Percentiles rank a stretch among this genome's conserved stretches.
phyloP scores from a whole-genome alignment of 2,797 vertebrate species.

The Octomys mimax region DNA sequence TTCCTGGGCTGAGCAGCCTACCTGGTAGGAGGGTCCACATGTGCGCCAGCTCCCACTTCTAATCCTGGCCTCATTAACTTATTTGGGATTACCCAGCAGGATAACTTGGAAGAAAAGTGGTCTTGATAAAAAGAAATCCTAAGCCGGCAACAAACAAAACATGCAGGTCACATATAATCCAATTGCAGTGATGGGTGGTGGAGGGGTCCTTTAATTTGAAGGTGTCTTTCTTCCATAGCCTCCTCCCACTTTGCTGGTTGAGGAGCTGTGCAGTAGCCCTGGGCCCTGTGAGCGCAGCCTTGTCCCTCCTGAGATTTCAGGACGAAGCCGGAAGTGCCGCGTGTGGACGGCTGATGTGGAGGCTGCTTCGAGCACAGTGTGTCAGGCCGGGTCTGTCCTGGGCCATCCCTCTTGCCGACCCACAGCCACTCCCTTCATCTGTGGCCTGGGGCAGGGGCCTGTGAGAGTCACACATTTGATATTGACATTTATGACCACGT shows the following conservation, averaged over 20 bases:
- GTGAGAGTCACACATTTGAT: no score
- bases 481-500: neutral
- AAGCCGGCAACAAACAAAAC: constrained; percentile 78
- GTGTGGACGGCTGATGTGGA: neutral
- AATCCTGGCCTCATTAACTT: constrained; percentile 76
- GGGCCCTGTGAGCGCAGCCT: neutral
- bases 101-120: constrained; percentile 78
- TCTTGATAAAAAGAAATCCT: constrained; percentile 81
- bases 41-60: constrained; percentile 31
- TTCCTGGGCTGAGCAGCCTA: constrained; percentile 56
- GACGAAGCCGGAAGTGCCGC: neutral
- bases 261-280: neutral
- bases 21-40: accelerated
- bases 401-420: neutral
- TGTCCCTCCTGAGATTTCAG: neutral
- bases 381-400: neutral
- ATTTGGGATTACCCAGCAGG: constrained; percentile 85
- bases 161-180: constrained; percentile 73
- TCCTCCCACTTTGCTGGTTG: constrained; percentile 22
- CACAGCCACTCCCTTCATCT: neutral
- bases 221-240: constrained; percentile 56
- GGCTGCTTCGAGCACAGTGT: neutral
- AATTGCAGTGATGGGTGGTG: constrained; percentile 32
- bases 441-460: no score
- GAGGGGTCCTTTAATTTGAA: constrained; percentile 64